These are phyloP conservation scores for Oxygymnocypris stewartii DNA, from an alignment of 2,113 vertebrate genomes.

Conservation along the genomic window DNA sequence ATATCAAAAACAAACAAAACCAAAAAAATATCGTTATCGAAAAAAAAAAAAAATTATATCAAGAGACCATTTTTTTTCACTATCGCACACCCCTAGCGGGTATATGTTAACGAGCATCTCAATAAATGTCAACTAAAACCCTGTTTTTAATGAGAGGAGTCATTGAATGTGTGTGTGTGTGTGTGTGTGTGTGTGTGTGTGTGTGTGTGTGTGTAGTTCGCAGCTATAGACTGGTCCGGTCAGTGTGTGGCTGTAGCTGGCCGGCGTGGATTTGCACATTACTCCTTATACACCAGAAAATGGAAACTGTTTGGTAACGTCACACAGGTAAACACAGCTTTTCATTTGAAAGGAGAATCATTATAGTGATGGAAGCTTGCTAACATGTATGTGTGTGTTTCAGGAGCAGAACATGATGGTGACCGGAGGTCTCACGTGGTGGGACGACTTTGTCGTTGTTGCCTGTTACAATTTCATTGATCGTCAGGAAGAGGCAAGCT, in stretches of 20 bases:
- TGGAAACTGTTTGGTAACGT: constrained; percentile 99
- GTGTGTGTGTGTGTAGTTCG: constrained; percentile 79
- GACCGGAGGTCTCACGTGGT: constrained; percentile 96
- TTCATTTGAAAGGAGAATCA: no score
- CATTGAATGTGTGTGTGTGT: constrained; percentile 3
- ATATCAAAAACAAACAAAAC: no score
- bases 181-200: constrained; percentile 40
- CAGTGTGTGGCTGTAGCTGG: constrained; percentile 96
- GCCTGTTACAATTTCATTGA: constrained; percentile 95
- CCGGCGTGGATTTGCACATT: constrained; percentile 96
- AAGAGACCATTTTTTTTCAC: no score
- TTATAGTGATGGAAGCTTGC: no score
- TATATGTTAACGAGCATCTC: not conserved
- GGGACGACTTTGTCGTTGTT: constrained; percentile 95
- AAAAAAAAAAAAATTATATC: no score
- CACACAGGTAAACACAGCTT: constrained; percentile 83
- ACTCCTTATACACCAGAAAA: constrained; percentile 94
- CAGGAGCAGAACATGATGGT: constrained; percentile 98
- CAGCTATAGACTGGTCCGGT: constrained; percentile 92
- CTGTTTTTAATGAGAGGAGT: not conserved
- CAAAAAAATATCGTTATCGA: no score
- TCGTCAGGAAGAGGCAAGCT: constrained; percentile 89
- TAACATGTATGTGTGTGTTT: not conserved
- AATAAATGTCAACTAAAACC: not conserved
- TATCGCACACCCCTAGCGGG: no score